Evolutionary conservation across 1,140 invertebrate species (phyloP).

Genomic region (Littorina saxatilis): DNA sequence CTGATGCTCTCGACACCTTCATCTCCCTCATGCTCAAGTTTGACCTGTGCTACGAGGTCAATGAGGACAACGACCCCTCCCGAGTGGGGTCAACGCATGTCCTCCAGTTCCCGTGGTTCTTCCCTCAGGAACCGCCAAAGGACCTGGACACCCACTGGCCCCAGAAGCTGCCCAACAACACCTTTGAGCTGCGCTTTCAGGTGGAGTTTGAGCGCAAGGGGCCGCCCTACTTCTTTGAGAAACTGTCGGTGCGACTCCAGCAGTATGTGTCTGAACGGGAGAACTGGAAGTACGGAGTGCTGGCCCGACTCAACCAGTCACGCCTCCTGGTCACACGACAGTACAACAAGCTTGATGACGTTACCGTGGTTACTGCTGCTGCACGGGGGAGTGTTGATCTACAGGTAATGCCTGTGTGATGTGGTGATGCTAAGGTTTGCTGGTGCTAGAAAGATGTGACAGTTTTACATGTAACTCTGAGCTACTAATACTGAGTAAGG

Average conservation of each 20-base stretch:
- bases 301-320: conserved; percentile 59
- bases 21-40: conserved; percentile 70
- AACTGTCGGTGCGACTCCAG: conserved; percentile 66
- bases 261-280: conserved; percentile 57
- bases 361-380: conserved; percentile 52
- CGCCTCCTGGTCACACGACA: conserved; percentile 59
- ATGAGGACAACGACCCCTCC: conserved; percentile 46
- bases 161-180: conserved; percentile 53
- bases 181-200: conserved; percentile 59
- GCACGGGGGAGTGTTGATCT: conserved; percentile 62
- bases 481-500: no score
- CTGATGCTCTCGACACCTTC: conserved; percentile 64
- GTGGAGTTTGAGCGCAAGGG: conserved; percentile 61
- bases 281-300: conserved; percentile 69
- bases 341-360: conserved; percentile 41
- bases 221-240: conserved; percentile 72
- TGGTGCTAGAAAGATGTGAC: no score
- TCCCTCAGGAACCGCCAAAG: conserved; percentile 52
- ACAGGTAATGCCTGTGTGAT: no score
- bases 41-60: conserved; percentile 69
- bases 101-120: conserved; percentile 71
- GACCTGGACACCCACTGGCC: conserved; percentile 60
- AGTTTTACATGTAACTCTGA: no score
- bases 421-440: no score
- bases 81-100: conserved; percentile 53